Evolutionary conservation across 2,888 invertebrate genomes (phyloP).

Genomic region (Meganola albula): DNA sequence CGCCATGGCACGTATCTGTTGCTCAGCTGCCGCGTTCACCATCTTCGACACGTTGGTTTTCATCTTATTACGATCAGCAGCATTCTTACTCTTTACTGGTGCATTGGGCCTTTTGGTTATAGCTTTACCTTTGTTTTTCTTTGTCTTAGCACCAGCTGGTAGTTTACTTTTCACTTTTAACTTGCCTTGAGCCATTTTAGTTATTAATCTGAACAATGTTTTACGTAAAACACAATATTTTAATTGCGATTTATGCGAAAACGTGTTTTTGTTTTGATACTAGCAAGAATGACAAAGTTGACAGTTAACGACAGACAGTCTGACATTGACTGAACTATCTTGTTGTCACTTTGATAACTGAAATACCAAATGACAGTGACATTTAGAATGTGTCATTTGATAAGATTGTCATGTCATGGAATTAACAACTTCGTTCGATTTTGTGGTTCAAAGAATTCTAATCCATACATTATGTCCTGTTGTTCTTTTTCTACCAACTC

Average conservation of each 20-base stretch:
- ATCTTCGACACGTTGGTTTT: conserved; percentile 82
- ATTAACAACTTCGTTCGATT: too few relatives aligned
- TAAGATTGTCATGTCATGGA: too few relatives aligned
- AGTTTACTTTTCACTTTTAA: conserved; percentile 81
- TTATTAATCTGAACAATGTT: conserved; percentile 5
- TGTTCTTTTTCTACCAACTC: too few relatives aligned
- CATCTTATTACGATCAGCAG: conserved; percentile 79
- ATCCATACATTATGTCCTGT: too few relatives aligned
- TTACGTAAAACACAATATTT: too few relatives aligned
- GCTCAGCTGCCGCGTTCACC: conserved; percentile 83
- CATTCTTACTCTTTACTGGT: conserved; percentile 80
- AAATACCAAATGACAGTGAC: too few relatives aligned
- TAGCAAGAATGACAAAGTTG: too few relatives aligned
- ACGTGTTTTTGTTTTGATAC: conserved; percentile 10
- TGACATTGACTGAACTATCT: too few relatives aligned
- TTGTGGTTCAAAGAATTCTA: too few relatives aligned
- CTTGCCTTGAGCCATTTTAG: conserved; percentile 83
- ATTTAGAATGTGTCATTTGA: too few relatives aligned
- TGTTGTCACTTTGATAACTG: too few relatives aligned
- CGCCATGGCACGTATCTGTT: conserved; percentile 80
- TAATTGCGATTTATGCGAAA: neutral
- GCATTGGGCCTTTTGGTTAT: conserved; percentile 80
- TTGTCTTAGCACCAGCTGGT: conserved; percentile 74
- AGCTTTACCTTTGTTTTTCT: conserved; percentile 72
- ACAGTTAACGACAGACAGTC: too few relatives aligned